These are phyloP conservation scores for Parus major DNA, from an alignment of 2,113 vertebrate species.

Conservation along the genomic window DNA sequence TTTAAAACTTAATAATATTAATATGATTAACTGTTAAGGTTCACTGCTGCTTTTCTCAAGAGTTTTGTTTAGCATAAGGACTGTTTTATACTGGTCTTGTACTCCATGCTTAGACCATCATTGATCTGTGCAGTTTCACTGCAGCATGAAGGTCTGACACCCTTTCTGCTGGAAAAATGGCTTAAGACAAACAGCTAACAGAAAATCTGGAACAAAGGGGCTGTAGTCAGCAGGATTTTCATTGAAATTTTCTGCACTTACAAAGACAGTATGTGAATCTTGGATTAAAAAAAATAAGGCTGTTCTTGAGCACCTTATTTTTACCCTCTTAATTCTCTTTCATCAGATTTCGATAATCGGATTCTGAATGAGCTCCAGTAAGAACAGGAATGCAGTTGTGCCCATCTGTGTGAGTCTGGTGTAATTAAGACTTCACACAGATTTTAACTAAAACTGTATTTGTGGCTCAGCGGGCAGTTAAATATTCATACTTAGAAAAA, in stretches of 20 bases:
- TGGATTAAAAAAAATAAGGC: not conserved
- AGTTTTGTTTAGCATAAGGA: not conserved
- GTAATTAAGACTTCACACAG: not conserved
- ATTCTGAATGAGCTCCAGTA: not conserved
- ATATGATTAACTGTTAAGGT: not conserved
- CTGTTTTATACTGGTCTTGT: not conserved
- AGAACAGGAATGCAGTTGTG: not conserved
- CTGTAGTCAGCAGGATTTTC: not conserved
- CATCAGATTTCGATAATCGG: not conserved
- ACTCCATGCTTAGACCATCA: not conserved
- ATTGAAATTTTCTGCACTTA: not conserved
- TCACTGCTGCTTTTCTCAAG: not conserved
- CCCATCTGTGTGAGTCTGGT: not conserved
- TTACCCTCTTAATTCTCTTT: not conserved
- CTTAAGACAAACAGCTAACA: not conserved
- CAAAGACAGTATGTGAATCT: not conserved
- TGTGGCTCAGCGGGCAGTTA: not conserved
- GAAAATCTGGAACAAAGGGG: not conserved
- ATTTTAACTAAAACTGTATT: not conserved
- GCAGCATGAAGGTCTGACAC: not conserved
- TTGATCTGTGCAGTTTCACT: not conserved
- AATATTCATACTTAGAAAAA: not conserved
- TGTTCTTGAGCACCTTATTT: not conserved
- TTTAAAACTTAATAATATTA: not conserved
- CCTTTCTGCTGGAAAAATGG: not conserved